phyloP scores from a whole-genome alignment of 2,113 vertebrate species.

The Mesembrinibis cayennensis region DNA sequence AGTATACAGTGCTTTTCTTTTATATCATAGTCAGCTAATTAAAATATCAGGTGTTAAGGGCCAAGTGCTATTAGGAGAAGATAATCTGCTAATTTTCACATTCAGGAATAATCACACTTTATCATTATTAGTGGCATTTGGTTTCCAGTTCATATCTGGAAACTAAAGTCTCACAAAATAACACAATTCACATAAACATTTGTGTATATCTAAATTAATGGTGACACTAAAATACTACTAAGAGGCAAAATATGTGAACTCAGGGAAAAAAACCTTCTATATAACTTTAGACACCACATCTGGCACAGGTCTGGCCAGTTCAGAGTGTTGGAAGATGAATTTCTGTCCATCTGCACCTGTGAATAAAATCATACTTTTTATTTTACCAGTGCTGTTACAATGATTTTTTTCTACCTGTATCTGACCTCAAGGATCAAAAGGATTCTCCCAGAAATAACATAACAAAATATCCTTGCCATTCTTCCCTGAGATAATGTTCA shows the following conservation, averaged over 20 bases:
- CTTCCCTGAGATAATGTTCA: not conserved
- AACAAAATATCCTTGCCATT: not conserved
- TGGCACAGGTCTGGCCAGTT: not conserved
- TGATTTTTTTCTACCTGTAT: not conserved
- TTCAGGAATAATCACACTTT: not conserved
- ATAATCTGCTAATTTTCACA: not conserved
- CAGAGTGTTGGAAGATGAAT: not conserved
- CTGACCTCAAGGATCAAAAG: not conserved
- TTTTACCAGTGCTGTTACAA: not conserved
- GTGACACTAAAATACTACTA: not conserved
- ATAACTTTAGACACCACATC: not conserved
- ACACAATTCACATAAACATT: not conserved
- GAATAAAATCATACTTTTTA: not conserved
- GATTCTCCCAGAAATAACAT: not conserved
- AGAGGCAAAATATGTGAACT: not conserved
- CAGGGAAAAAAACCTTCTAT: not conserved
- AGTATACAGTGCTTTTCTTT: not conserved
- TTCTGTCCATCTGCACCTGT: not conserved
- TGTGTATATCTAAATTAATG: not conserved
- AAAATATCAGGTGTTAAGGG: not conserved
- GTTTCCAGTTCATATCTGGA: not conserved
- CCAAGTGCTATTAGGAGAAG: not conserved
- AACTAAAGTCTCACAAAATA: not conserved
- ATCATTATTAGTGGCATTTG: not conserved
- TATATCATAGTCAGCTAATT: not conserved